Base-by-base conservation (phyloP, 1,140 invertebrate species). In the Philotrypesis tridentata region DNA sequence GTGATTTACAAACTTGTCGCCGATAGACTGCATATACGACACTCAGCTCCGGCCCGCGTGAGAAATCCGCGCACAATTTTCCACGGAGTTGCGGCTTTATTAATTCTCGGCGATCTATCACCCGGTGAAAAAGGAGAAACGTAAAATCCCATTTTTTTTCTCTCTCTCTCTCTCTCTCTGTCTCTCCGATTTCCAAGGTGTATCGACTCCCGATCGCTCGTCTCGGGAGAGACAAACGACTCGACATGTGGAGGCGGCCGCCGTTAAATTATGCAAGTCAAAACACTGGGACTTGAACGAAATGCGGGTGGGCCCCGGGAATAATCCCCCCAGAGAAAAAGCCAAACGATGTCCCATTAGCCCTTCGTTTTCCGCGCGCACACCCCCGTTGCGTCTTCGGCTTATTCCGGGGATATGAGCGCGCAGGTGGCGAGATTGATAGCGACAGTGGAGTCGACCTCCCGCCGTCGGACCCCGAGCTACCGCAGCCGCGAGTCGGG, bases 361-460 rank as follows among this genome's bases (percentile, higher is more conserved):
- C 48, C 48, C 48, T 55, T 55, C 48, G 21, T 55, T 55, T 55
- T 55, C 21, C 48, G 21, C 21, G 48, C 33, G n/a, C 67, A 71
- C 81, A 65, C 70, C 75, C 83, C 79, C 81, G 74, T 75, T 14
- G 77, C 29, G 78, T 23, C 27, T n/a, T 33, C 14, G n/a, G n/a
- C n/a, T 63, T 55, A 9, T 73, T 25, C 60, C 61, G 17, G 33
- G 33, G n/a, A n/a, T n/a, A 75, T 68, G n/a, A 8, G 40, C 2
- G 37, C 23, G 37, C 85, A 84, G 86, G 86, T 87, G 85, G 76
- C 60, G 85, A 86, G 87, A 87, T 88, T 85, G 87, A 88, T 87
- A 85, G 74, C 80, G 81, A 27, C 80, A 81, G 81, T 48, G 83
- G 61, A 61, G 61, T 43, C 67, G 87, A 85, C 87, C 87, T 86